These are phyloP conservation scores for Gobiocypris rarus DNA, from an alignment of 2,113 vertebrate species.

Conservation along the genomic window DNA sequence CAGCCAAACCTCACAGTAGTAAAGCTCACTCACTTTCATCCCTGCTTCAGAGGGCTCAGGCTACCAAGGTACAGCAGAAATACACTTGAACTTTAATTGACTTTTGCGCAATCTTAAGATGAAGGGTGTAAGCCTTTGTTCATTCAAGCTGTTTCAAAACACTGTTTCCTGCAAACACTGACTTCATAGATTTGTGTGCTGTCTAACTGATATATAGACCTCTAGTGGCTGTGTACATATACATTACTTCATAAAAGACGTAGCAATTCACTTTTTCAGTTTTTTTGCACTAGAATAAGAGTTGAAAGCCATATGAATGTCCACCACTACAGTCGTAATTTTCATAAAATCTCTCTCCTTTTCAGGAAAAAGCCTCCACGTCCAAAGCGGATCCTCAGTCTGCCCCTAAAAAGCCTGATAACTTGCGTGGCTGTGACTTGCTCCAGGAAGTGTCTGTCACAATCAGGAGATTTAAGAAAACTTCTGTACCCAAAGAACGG, in stretches of 20 bases:
- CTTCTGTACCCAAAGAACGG: slow-evolving; percentile 94
- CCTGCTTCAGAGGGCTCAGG: slow-evolving; percentile 91
- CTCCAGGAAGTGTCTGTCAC: slow-evolving; percentile 97
- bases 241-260: background rate
- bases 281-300: background rate
- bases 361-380: slow-evolving; percentile 87
- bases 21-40: slow-evolving; percentile 94
- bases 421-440: slow-evolving; percentile 91
- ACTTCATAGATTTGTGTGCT: background rate
- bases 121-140: slow-evolving; percentile 2
- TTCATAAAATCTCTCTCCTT: background rate
- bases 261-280: background rate
- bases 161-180: background rate
- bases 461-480: slow-evolving; percentile 98
- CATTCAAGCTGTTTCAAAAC: background rate
- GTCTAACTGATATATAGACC: background rate
- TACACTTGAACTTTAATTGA: background rate
- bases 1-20: slow-evolving; percentile 86
- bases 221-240: slow-evolving; percentile 34
- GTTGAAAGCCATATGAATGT: background rate
- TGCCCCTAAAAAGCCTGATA: slow-evolving; percentile 90
- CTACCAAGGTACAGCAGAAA: slow-evolving; percentile 86
- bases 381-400: slow-evolving; percentile 84
- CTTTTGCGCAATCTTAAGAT: background rate
- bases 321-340: background rate